A percentile compares a stretch with the other conserved stretches of the same genome.
Conservation (phyloP, 2,113 vertebrate genomes). For the Ameiurus melas region DNA sequence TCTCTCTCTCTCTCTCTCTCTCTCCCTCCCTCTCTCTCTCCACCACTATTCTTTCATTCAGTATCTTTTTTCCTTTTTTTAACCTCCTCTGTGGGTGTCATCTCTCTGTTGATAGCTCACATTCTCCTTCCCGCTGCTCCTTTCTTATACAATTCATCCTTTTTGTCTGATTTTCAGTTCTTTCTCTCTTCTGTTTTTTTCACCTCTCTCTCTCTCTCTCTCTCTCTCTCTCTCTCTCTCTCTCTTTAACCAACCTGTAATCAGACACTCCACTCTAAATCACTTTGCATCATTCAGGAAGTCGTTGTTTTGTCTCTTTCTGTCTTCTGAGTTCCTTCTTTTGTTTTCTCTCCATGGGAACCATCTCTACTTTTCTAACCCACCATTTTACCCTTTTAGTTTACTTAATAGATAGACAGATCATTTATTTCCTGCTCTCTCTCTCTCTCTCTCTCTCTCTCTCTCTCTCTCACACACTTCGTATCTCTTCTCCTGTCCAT, state of each 20-base stretch:
- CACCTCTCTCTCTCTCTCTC: too few relatives aligned
- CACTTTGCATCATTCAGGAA: background rate
- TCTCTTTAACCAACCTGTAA: background rate
- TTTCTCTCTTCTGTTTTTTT: constrained; percentile 44
- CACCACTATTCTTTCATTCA: background rate
- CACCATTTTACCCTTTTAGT: background rate
- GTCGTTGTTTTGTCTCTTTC: background rate
- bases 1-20: background rate
- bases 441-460: too few relatives aligned
- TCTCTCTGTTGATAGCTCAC: background rate
- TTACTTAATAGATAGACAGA: too few relatives aligned
- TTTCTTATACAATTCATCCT: constrained; percentile 19
- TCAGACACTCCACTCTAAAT: background rate
- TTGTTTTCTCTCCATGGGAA: background rate
- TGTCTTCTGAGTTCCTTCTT: background rate
- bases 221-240: background rate
- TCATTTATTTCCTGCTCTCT: too few relatives aligned
- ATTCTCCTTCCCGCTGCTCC: background rate
- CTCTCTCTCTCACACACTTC: too few relatives aligned
- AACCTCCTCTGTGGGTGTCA: background rate
- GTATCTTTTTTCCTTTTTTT: background rate
- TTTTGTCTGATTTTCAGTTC: background rate
- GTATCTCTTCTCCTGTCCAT: background rate
- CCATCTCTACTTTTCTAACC: background rate
- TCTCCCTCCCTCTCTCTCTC: background rate